Conservation (phyloP, 2,888 invertebrate genomes). For the Podabrus alpinus region DNA sequence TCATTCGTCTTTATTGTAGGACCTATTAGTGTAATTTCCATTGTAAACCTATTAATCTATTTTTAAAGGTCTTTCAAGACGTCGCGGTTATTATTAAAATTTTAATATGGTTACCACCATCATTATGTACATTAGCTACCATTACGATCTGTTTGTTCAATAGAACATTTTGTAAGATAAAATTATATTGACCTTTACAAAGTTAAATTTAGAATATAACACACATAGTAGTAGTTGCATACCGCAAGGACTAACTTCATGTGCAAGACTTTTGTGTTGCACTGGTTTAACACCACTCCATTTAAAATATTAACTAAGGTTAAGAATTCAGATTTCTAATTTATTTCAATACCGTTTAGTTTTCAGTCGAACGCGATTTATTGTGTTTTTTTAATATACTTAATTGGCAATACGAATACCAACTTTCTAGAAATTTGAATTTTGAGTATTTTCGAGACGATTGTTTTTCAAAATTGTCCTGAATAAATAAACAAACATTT, state of each 20-base stretch:
- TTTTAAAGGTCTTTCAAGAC: not conserved
- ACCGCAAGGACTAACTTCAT: not conserved
- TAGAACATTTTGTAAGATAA: slow-evolving; percentile 14
- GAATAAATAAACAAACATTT: not conserved
- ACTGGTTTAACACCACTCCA: not conserved
- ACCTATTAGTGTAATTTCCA: not conserved
- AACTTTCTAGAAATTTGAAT: not conserved
- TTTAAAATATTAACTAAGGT: not conserved
- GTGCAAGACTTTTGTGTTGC: not conserved
- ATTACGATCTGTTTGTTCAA: slow-evolving; percentile 10
- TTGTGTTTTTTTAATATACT: not conserved
- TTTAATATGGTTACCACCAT: slow-evolving; percentile 1
- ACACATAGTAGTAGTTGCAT: not conserved
- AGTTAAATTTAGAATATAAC: slow-evolving; percentile 20
- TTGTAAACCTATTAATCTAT: not conserved
- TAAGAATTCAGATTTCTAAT: not conserved
- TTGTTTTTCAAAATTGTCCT: not conserved
- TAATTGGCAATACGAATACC: not conserved
- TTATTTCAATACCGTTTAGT: not conserved
- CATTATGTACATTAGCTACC: slow-evolving; percentile 5
- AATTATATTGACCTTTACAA: slow-evolving; percentile 25
- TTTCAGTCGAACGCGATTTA: not conserved
- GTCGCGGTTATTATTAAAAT: not conserved
- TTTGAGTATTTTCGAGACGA: not conserved
- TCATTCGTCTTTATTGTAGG: not conserved